Evolutionary conservation across 1,140 invertebrate genomes (phyloP).

Genomic region (Penaeus indicus): DNA sequence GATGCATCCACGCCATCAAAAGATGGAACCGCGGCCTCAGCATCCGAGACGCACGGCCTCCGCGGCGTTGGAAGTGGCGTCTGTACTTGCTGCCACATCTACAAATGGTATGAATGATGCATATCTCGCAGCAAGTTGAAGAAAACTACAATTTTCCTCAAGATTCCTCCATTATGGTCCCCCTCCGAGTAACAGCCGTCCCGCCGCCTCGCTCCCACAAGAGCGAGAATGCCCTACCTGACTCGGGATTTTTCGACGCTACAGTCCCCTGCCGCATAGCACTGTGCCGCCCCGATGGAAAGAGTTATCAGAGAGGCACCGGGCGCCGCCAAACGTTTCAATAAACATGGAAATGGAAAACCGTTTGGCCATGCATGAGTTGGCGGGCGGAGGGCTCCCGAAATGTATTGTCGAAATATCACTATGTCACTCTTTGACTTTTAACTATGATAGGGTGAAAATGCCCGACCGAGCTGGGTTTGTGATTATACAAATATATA

Average conservation of each 20-base stretch:
- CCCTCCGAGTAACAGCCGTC: background rate
- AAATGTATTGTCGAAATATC: slow-evolving; percentile 55
- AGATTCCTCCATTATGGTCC: slow-evolving; percentile 59
- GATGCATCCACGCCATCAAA: too few species aligned
- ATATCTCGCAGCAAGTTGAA: slow-evolving; percentile 55
- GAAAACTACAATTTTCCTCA: slow-evolving; percentile 62
- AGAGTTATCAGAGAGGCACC: slow-evolving; percentile 49
- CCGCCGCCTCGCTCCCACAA: background rate
- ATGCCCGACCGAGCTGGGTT: slow-evolving; percentile 12
- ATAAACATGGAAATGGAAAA: slow-evolving; percentile 63
- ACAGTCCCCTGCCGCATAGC: background rate
- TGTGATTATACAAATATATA: slow-evolving; percentile 47
- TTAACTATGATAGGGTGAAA: slow-evolving; percentile 29
- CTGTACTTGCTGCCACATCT: background rate
- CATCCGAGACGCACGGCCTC: background rate
- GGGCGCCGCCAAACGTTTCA: slow-evolving; percentile 54
- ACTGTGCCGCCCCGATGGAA: slow-evolving; percentile 35
- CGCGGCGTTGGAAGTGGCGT: background rate
- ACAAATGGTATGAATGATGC: slow-evolving; percentile 54
- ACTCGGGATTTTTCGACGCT: background rate
- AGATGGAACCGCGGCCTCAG: too few species aligned
- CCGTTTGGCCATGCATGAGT: slow-evolving; percentile 59
- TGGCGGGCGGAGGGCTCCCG: slow-evolving; percentile 27
- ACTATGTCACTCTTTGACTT: slow-evolving; percentile 50
- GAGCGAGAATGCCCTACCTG: background rate